Base-by-base conservation (phyloP, 2,888 invertebrate species). In the Caenorhabditis wallacei region DNA sequence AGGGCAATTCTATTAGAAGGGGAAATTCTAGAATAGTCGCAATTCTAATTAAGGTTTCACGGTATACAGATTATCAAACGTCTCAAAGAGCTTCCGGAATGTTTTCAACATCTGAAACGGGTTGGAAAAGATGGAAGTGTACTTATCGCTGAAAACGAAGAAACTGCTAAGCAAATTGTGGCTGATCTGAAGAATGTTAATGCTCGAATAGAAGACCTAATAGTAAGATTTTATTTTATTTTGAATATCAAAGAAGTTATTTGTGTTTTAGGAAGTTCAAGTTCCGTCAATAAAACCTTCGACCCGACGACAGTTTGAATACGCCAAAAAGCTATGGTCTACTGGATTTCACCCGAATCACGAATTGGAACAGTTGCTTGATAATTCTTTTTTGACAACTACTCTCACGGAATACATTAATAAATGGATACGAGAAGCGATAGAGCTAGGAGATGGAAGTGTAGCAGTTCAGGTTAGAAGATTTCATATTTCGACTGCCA, bases 111-210 rank as follows among this genome's bases (percentile, higher is more conserved):
- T 46, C 51, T 83, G 57, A 83, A 83, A 53, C 30, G 82, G 63
- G 79, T 83, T n/a, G 75, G 59, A 54, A 79, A 79, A 69, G 75
- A 83, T 22, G 79, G 82, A 35, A 59, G 69, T 24, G 43, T 83
- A 16, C 56, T 83, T 3, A 66, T 83, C 20, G 43, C 69, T 0
- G 57, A 74, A 18, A 35, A 2, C 2, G 11, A 30, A 20, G 66
- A 79, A 20, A 20, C 11, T 11, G 79, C 82, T 0, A 22, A 64
- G 40, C 8, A 35, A 24, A 22, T 79, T 18, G 30, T 82, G 5
- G 2, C 1, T 4, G 63, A 64, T 2, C 18, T 79, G 18, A 57
- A 13, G 4, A 7, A 64, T 24, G 46, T 16, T 5, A 53, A 54
- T 7, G 54, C 53, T 0, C 24, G 35, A 37, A 4, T 69, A 8